phyloP scores from a whole-genome alignment of 2,113 vertebrate genomes.

The Tretioscincus oriximinensis region DNA sequence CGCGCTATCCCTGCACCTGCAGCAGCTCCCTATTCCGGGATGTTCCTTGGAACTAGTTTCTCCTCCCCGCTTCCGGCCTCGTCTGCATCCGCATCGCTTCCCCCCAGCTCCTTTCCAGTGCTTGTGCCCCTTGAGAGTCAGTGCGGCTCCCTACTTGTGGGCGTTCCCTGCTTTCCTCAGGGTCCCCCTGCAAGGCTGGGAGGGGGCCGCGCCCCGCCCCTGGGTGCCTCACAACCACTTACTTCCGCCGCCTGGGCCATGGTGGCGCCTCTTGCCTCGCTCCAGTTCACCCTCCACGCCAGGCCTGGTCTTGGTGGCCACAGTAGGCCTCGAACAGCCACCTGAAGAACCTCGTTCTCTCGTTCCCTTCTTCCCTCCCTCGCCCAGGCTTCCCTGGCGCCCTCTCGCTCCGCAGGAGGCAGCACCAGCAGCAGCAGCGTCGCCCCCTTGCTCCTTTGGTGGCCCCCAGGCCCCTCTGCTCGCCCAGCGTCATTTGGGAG shows the following conservation, averaged over 20 bases:
- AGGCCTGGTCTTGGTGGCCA: slow-evolving; percentile 75
- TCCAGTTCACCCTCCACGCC: slow-evolving; percentile 61
- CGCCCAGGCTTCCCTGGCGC: slow-evolving; percentile 25
- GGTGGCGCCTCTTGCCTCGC: neutral
- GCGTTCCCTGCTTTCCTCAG: neutral
- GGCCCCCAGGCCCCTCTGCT: slow-evolving; percentile 61
- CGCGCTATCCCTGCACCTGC: too few relatives aligned
- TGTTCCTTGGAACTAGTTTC: too few relatives aligned
- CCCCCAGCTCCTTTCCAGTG: neutral
- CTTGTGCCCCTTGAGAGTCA: neutral
- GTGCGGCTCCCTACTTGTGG: neutral
- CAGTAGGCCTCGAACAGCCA: slow-evolving; percentile 64
- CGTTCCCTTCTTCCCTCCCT: slow-evolving; percentile 38
- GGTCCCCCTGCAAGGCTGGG: too few relatives aligned
- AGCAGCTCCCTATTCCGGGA: too few relatives aligned
- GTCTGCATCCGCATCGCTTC: neutral
- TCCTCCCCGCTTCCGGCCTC: neutral
- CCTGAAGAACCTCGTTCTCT: slow-evolving; percentile 70
- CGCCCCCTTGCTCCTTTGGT: neutral
- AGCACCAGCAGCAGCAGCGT: neutral
- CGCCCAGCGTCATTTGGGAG: slow-evolving; percentile 66
- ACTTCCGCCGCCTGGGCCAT: neutral
- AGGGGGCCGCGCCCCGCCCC: neutral
- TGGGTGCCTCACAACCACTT: slow-evolving; percentile 23
- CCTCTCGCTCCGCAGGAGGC: too few relatives aligned